Evolutionary conservation across 2,113 vertebrate species (phyloP).

Genomic region (Dipodomys stephensi): DNA sequence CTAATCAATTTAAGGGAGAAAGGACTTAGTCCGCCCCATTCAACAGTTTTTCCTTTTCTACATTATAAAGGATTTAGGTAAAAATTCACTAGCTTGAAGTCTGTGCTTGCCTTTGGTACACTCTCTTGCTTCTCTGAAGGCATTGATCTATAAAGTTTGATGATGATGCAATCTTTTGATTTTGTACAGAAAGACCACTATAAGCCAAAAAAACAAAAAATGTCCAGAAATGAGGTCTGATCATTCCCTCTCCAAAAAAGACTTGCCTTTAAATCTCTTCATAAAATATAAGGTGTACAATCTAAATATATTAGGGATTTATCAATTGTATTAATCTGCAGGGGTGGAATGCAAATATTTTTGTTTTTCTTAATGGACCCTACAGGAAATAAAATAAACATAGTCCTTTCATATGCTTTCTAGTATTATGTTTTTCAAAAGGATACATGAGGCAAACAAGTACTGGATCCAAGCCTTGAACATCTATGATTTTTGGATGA

Average conservation of each 20-base stretch:
- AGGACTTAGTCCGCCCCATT: not conserved
- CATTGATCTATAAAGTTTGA: not conserved
- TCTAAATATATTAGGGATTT: not conserved
- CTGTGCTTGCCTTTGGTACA: not conserved
- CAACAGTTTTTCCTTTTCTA: not conserved
- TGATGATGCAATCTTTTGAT: not conserved
- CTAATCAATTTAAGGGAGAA: constrained; percentile 54
- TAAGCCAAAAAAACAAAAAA: not conserved
- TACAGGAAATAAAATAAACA: not conserved
- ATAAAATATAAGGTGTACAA: not conserved
- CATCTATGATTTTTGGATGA: constrained; percentile 9
- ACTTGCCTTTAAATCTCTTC: not conserved
- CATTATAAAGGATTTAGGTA: not conserved
- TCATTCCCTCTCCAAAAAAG: not conserved
- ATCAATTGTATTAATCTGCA: not conserved
- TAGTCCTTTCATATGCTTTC: not conserved
- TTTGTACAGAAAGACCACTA: not conserved
- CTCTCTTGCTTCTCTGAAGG: not conserved
- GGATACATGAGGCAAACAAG: not conserved
- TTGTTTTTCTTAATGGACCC: not conserved
- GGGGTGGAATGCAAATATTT: not conserved
- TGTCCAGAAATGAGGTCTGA: not conserved
- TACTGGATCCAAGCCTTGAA: not conserved
- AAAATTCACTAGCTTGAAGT: not conserved
- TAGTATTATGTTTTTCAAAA: not conserved